Conservation (phyloP, 2,888 invertebrate genomes). For the Sipha maydis region DNA sequence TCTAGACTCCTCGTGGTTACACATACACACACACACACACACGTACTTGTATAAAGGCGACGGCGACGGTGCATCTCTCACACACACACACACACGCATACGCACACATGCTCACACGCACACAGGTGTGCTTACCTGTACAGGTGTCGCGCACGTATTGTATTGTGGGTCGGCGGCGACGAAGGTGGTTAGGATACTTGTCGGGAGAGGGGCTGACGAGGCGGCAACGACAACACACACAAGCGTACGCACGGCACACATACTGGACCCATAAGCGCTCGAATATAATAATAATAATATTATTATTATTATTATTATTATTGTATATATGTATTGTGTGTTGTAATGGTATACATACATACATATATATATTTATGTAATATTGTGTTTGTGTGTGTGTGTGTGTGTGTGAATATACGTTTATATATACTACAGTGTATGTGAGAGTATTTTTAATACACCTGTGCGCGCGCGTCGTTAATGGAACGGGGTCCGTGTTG, state of each 20-base stretch:
- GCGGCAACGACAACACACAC: conserved; percentile 10
- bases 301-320: no score
- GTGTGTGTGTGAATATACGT: no score
- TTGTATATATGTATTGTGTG: background rate
- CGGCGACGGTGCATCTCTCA: background rate
- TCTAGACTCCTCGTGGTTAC: conserved; percentile 43
- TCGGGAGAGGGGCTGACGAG: background rate
- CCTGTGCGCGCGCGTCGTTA: conserved; percentile 58
- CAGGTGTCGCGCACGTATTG: conserved; percentile 59
- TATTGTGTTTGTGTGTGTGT: no score
- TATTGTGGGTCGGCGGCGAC: conserved; percentile 24
- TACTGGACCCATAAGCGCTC: conserved; percentile 43
- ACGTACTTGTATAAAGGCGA: no score
- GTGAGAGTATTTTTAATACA: conserved; percentile 38
- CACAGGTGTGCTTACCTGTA: conserved; percentile 55
- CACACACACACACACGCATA: no score
- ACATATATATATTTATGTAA: no score
- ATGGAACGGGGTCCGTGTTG: conserved; percentile 54
- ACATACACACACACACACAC: no score
- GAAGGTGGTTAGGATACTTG: background rate
- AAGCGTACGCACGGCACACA: background rate
- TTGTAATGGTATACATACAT: conserved; percentile 8
- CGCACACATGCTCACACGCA: background rate
- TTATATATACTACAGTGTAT: background rate
- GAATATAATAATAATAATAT: conserved; percentile 22